Evolutionary conservation across 2,888 invertebrate species (phyloP).

Genomic region (Volucella inanis): DNA sequence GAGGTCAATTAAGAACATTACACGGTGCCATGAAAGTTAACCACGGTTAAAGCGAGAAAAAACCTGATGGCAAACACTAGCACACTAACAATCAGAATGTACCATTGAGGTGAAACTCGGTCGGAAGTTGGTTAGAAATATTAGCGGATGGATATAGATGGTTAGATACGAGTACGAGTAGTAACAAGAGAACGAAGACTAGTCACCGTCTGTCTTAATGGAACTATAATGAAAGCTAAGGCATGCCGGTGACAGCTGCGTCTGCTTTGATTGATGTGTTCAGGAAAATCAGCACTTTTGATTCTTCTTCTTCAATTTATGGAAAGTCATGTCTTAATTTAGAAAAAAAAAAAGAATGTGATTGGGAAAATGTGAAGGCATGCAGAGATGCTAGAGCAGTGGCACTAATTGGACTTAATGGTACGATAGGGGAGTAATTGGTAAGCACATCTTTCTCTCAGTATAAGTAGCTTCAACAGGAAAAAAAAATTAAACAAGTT

Average conservation of each 20-base stretch:
- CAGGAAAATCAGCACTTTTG: slow-evolving; percentile 10
- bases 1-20: slow-evolving; percentile 38
- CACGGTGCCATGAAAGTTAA: slow-evolving; percentile 12
- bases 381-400: not conserved
- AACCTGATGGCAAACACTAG: not conserved
- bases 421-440: not conserved
- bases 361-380: not conserved
- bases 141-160: not conserved
- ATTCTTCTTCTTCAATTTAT: slow-evolving; percentile 7
- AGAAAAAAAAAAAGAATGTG: not conserved
- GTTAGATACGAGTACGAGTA: no score
- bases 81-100: slow-evolving; percentile 2
- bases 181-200: no score
- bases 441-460: no score
- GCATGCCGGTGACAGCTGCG: not conserved
- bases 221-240: slow-evolving; percentile 30
- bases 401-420: not conserved
- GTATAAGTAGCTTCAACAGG: no score
- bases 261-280: slow-evolving; percentile 40
- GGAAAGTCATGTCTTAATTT: slow-evolving; percentile 22
- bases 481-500: no score
- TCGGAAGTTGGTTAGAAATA: not conserved
- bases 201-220: not conserved
- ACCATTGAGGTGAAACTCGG: slow-evolving; percentile 5
- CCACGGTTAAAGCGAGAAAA: not conserved